Base-by-base conservation (phyloP, 2,888 invertebrate genomes). In the Phalera bucephala region DNA sequence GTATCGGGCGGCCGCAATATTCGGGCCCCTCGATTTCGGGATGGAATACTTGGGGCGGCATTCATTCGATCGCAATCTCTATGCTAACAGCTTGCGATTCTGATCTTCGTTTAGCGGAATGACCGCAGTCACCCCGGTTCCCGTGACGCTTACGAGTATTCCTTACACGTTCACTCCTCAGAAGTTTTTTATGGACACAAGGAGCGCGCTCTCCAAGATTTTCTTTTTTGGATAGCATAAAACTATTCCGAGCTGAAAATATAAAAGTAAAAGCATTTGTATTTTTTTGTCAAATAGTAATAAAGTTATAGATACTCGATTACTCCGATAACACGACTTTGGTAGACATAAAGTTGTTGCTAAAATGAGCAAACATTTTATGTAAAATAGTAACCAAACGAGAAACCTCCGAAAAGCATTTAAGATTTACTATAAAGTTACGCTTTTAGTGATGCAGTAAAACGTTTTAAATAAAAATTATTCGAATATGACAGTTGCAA, bases 61-160 rank as follows among this genome's bases (percentile, higher is more conserved):
- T 82, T 80, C 85, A 83, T 83, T 87, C 85, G 87, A 87, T 89
- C 79, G 82, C 88, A 87, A 89, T 89, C 87, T 89, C 88, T 89
- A 89, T 89, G 88, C 89, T 88, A 89, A 88, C 85, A 86, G 88
- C 85, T 80, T 82, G 82, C 86, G 89, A 89, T 89, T 89, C 85
- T 83, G 88, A 89, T 89, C 89, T 89, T 88, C 89, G 88, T 88
- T 89, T 89, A 88, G 86, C 88, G 84, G 69, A 89, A 89, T 89
- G 89, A 89, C 89, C 89, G 85, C 89, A 86, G 86, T 74, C 86
- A 80, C 87, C 83, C 80, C 79, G 65, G 70, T 71, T 72, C 72
- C 77, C 67, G 80, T 80, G 82, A 84, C 82, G 85, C 74, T 85
- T 86, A 57, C 52, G 57, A 60, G 49, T 52, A 88, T 86, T 87